These are phyloP conservation scores for Syndactyla subalaris DNA, from an alignment of 2,797 vertebrate genomes.

Conservation along the genomic window DNA sequence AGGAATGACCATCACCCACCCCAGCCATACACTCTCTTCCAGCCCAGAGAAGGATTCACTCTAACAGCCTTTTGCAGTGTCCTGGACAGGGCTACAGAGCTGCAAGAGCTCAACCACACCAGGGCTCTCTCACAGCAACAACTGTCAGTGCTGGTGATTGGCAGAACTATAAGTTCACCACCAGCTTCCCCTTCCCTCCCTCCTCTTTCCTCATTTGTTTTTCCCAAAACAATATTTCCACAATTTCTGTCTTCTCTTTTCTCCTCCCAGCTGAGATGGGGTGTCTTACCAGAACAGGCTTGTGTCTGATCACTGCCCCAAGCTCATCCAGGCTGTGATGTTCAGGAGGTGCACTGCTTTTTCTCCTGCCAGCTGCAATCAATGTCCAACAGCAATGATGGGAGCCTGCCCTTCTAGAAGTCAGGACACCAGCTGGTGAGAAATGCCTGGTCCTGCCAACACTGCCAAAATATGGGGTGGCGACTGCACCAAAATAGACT, in stretches of 20 bases:
- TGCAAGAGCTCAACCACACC: neutral
- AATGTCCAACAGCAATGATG: fast-evolving
- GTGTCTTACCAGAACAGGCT: fast-evolving
- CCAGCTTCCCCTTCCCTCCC: neutral
- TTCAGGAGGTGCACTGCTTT: neutral
- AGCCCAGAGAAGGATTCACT: neutral
- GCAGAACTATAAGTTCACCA: neutral
- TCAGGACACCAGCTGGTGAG: neutral
- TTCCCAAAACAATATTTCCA: neutral
- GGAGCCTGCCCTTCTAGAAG: neutral
- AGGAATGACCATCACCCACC: neutral
- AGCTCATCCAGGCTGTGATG: neutral
- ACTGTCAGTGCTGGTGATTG: neutral
- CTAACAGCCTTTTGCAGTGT: neutral
- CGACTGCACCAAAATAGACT: neutral
- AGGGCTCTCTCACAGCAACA: neutral
- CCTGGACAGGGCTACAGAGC: neutral
- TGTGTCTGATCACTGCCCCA: neutral
- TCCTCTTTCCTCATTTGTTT: neutral
- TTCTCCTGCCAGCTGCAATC: neutral
- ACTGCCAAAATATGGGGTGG: neutral
- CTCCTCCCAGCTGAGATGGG: neutral
- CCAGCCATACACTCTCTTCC: neutral
- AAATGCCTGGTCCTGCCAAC: neutral
- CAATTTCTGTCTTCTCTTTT: neutral